Base-by-base conservation (phyloP, 92 coral and sea anemone species). In the Porites divaricata region DNA sequence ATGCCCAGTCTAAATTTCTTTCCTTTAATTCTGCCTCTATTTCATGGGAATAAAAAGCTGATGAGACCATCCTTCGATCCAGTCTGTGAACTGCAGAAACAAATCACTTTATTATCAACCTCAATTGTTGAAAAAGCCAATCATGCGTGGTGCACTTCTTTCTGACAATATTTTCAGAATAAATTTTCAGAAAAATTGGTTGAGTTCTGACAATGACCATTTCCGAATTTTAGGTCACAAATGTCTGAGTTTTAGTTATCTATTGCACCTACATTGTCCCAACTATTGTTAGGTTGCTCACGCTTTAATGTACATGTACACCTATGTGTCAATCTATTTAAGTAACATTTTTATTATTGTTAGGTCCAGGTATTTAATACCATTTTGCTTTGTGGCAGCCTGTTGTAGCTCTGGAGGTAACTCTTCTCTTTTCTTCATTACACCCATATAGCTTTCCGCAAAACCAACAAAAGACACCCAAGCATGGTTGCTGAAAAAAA, bases 391-490 rank as follows among this genome's bases (percentile, higher is more conserved):
- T 68, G 72, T 68, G 50, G 72, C 72, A 26, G 4, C 50, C 72
- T 68, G 72, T 68, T 68, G 49, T 12, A 68, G 72, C 48, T 68
- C 72, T 25, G 49, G 61, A 35, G 24, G 77, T 10, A 49, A 20
- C 77, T 19, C 35, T 11, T 73, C 24, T 15, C 13, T 21, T 19
- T 53, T 74, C 23, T 57, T 54, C 25, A 52, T 51, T 8, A 53
- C 78, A 22, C 53, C 45, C 8, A 52, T 77, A 67, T 52, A 85
- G 53, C 83, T 77, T 75, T 83, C 88, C 23, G 81, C 56, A 65
- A 83, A 83, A 49, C 81, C 81, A 75, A 75, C 81, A 22, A 83
- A 83, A 17, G 81, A 83, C 13, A 83, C 81, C 88, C 88, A 83
- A 9, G 88, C 72, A 75, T 83, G 81, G 63, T 64, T 66, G 11